A percentile compares a stretch with the other conserved stretches of the same genome.
phyloP scores from a whole-genome alignment of 2,888 invertebrate species.

The Agrypnus murinus region DNA sequence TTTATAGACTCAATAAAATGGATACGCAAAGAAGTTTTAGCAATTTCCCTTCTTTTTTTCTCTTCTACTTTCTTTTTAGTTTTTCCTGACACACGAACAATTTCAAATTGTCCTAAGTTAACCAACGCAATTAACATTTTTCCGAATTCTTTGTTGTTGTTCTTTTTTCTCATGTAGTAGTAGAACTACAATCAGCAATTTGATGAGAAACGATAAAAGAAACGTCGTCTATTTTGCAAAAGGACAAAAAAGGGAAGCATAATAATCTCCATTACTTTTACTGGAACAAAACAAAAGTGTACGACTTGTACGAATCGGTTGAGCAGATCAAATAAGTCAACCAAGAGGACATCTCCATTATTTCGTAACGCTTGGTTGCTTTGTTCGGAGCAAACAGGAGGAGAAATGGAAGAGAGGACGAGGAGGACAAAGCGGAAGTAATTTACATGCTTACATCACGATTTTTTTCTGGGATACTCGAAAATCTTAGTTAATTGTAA shows the following conservation, averaged over 20 bases:
- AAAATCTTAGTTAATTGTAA: no score
- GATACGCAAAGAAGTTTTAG: slow-evolving; percentile 9
- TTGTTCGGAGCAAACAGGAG: slow-evolving; percentile 14
- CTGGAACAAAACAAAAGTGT: slow-evolving; percentile 17
- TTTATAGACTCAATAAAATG: slow-evolving; percentile 23
- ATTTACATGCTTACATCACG: slow-evolving; percentile 1
- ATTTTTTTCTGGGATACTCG: neutral
- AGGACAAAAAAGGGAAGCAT: neutral
- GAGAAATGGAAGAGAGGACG: neutral
- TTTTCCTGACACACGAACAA: neutral
- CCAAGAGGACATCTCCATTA: slow-evolving; percentile 41
- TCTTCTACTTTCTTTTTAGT: neutral
- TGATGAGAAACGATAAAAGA: no score
- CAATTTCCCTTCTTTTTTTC: neutral
- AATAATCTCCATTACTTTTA: slow-evolving; percentile 1
- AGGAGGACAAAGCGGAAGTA: neutral
- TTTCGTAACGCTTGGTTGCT: slow-evolving; percentile 32
- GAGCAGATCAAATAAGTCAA: slow-evolving; percentile 35
- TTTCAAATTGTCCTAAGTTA: neutral
- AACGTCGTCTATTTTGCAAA: no score
- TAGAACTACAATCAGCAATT: no score
- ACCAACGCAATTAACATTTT: neutral
- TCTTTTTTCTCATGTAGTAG: no score
- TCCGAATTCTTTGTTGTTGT: neutral
- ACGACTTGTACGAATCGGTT: slow-evolving; percentile 36